These are phyloP conservation scores for Dinoponera quadriceps DNA, from an alignment of 1,140 invertebrate genomes.

Conservation along the genomic window DNA sequence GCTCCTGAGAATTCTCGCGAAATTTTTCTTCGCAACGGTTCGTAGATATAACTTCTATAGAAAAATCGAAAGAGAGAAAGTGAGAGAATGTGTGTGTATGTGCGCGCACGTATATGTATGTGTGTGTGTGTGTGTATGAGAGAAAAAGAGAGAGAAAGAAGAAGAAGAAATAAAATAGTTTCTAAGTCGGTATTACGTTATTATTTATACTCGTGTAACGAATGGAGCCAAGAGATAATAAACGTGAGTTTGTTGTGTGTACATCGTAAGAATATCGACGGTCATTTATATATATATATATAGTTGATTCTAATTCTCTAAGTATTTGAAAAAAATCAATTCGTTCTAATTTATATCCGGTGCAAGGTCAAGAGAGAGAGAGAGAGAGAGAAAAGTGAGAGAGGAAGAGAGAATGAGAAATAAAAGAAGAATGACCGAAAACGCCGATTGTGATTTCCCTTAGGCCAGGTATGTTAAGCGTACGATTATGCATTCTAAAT, in stretches of 20 bases:
- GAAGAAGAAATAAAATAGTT: constrained; percentile 77
- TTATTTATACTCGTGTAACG: constrained; percentile 85
- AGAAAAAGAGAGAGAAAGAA: constrained; percentile 10
- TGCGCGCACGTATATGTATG: too few species aligned
- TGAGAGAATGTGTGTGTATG: too few species aligned
- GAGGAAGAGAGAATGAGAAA: constrained; percentile 69
- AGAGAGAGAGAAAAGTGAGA: constrained; percentile 68
- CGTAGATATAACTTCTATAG: constrained; percentile 68
- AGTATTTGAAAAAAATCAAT: constrained; percentile 79
- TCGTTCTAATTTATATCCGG: constrained; percentile 80
- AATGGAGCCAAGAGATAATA: constrained; percentile 77
- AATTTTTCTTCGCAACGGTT: constrained; percentile 66
- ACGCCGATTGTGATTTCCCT: constrained; percentile 83
- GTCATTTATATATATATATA: constrained; percentile 80
- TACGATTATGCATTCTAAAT: constrained; percentile 85
- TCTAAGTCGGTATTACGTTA: constrained; percentile 84
- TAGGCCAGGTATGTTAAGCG: constrained; percentile 83
- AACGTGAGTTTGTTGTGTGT: constrained; percentile 81
- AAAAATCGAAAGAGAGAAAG: constrained; percentile 17
- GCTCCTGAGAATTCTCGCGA: constrained; percentile 30
- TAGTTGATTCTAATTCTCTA: constrained; percentile 78
- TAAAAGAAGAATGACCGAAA: constrained; percentile 70
- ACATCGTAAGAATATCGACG: constrained; percentile 80
- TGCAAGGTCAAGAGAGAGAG: constrained; percentile 77
- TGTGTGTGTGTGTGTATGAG: too few species aligned